Conservation (phyloP, 1,140 invertebrate species). For the Pseudomyrmex sp. region DNA sequence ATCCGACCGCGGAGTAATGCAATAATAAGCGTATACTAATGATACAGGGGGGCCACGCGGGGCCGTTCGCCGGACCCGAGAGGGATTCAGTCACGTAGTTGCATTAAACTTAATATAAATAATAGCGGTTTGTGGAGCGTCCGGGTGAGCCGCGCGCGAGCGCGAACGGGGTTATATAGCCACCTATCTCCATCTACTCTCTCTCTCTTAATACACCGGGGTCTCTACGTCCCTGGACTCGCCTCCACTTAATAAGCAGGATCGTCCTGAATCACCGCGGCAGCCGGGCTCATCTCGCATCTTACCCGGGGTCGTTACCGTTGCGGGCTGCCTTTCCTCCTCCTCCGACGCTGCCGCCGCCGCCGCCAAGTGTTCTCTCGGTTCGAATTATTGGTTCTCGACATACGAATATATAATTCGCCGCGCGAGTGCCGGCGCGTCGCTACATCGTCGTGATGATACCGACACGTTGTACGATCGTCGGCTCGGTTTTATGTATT, state of each 20-base stretch:
- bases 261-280: conserved; percentile 82
- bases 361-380: conserved; percentile 52
- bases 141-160: conserved; percentile 66
- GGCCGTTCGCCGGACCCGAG: conserved; percentile 46
- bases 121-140: conserved; percentile 85
- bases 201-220: conserved; percentile 81
- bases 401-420: conserved; percentile 59
- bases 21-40: conserved; percentile 86
- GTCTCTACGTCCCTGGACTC: conserved; percentile 77
- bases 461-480: not conserved
- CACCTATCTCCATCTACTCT: conserved; percentile 83
- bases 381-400: conserved; percentile 68
- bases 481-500: conserved; percentile 5
- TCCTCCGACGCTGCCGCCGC: no score
- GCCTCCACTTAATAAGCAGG: conserved; percentile 85
- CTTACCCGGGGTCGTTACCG: conserved; percentile 66
- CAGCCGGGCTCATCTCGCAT: conserved; percentile 74
- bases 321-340: conserved; percentile 38
- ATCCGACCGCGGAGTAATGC: conserved; percentile 78
- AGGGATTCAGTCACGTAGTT: conserved; percentile 85
- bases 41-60: conserved; percentile 80
- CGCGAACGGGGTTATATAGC: conserved; percentile 74
- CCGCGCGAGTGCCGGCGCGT: not conserved
- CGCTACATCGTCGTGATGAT: conserved; percentile 19
- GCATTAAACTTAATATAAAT: conserved; percentile 86